Evolutionary conservation across 2,113 vertebrate genomes (phyloP), one percentile per base, ranked within the genome.

Genomic region (Chelonoidis abingdonii): DNA sequence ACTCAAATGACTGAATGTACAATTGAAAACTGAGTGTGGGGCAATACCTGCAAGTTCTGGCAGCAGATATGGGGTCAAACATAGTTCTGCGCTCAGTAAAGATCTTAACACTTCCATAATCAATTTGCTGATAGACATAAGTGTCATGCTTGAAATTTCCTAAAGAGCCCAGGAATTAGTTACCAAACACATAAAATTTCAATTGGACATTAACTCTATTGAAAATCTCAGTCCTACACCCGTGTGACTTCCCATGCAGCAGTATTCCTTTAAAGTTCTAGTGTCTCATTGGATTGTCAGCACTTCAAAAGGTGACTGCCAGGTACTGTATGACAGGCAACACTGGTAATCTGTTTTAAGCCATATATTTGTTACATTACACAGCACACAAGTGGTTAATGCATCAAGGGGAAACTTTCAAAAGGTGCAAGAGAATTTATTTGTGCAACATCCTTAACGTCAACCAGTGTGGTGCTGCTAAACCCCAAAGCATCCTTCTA

Each of bases 61-160:
- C 4, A 89, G 75, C 84, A 92, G 50, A 69, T 75, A 59, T 54
- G 11, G 76, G 90, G 62, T 81, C 47, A 38, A 80, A 88, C 38
- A 88, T 88, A 95, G 62, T 53, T 86, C 47, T 41, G 29, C 10
- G n/a, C 89, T 94, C 92, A 93, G 84, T 52, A 81, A 90, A 90
- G 21, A 83, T 84, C 69, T 19, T 52, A 54, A 1, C 0, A 75
- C 31, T 94, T 90, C 89, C 62, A 69, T n/a, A 88, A 93, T 87
- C 91, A 35, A 82, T 89, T 87, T 92, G 54, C 92, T 91, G 89
- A 87, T 89, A 92, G 38, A 65, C 62, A 27, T 76, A 59, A 92
- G 62, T 53, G 76, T 0, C 1, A 24, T 9, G 92, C 69, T 80
- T 86, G 52, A 84, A 95, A 82, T 54, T 93, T 69, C 75, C 83